Evolutionary conservation across 2,888 invertebrate species (phyloP).

Genomic region (Tinea trinotella): DNA sequence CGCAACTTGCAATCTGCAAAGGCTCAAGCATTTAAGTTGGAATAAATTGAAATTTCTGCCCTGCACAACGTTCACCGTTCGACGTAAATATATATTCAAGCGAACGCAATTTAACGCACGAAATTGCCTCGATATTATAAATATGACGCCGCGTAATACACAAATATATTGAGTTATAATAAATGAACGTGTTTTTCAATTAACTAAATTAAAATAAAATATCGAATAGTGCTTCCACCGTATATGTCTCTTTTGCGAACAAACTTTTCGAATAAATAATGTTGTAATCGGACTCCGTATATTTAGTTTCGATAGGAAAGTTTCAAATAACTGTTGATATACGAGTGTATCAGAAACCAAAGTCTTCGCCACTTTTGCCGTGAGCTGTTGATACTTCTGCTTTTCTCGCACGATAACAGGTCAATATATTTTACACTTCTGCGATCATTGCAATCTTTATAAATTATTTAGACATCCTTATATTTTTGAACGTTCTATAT

Average conservation of each 20-base stretch:
- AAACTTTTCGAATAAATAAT: conserved; percentile 23
- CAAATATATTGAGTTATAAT: neutral
- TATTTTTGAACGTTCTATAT: no score
- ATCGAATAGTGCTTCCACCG: neutral
- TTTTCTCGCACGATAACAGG: neutral
- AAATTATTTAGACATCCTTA: neutral
- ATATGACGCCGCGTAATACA: neutral
- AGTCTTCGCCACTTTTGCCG: conserved; percentile 9
- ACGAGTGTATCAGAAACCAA: conserved; percentile 10
- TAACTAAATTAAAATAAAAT: neutral
- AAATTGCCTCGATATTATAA: neutral
- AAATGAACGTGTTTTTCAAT: neutral
- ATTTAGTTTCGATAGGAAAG: conserved; percentile 15
- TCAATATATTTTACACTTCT: neutral
- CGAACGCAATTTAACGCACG: neutral
- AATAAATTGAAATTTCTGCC: neutral
- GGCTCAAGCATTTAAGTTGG: neutral
- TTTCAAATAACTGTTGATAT: conserved; percentile 15
- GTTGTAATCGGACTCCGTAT: conserved; percentile 20
- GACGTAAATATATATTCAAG: neutral
- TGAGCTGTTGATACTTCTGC: neutral
- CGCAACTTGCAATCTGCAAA: neutral
- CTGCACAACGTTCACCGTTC: neutral
- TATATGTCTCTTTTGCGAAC: conserved; percentile 10
- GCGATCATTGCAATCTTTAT: neutral